phyloP scores from a whole-genome alignment of 2,888 invertebrate genomes.

The Chaetoderma sp. region DNA sequence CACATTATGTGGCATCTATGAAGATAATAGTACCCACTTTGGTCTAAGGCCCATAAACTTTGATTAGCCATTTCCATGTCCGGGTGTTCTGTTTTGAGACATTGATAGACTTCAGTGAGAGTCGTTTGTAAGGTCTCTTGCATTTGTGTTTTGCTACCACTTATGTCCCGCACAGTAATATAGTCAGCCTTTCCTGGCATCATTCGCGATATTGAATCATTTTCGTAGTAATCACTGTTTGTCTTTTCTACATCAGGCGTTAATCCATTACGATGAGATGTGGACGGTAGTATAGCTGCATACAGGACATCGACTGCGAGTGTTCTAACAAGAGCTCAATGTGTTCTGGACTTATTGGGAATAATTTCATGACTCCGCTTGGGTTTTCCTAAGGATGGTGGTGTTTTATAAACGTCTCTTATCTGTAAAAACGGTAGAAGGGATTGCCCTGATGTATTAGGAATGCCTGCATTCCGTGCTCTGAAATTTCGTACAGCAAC shows the following conservation, averaged over 20 bases:
- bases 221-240: constrained; percentile 9
- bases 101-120: not conserved
- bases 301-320: too few species aligned
- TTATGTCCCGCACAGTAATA: not conserved
- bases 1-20: constrained; percentile 16
- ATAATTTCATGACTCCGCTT: not conserved
- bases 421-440: too few species aligned
- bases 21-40: constrained; percentile 6
- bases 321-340: not conserved
- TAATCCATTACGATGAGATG: too few species aligned
- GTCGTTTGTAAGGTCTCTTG: constrained; percentile 17
- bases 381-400: not conserved
- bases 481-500: not conserved
- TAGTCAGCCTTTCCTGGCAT: constrained; percentile 19
- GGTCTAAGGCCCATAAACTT: constrained; percentile 17
- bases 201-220: not conserved
- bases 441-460: too few species aligned
- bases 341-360: not conserved
- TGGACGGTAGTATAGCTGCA: too few species aligned
- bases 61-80: constrained; percentile 1
- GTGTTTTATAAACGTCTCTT: not conserved
- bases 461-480: too few species aligned
- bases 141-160: not conserved
- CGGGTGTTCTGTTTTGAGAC: constrained; percentile 8
- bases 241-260: too few species aligned